Evolutionary conservation across 2,797 vertebrate species (phyloP), one percentile per base, ranked within the genome.

Genomic region (Micropoecilia bifurca): DNA sequence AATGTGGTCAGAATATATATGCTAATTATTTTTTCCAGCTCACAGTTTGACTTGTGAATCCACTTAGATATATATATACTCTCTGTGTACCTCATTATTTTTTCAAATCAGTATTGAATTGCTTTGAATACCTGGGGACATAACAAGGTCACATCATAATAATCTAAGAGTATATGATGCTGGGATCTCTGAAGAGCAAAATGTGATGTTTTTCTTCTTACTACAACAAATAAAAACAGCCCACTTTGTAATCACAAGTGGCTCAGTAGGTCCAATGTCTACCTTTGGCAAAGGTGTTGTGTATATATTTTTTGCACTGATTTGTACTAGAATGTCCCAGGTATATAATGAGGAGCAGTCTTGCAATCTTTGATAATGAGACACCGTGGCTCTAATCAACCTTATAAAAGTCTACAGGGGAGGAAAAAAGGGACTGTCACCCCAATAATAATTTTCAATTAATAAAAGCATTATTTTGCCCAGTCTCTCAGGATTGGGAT

Each of bases 401-500:
- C 95, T 92, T 85, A 82, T 91, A 91, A 92, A 95, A 94, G 94
- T 95, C 93, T 91, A 94, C 94, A 86, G 94, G 96, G 94, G 95
- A 94, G 94, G 93, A 95, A 95, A 96, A 96, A 96, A 95, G 59
- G 82, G 85, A 86, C 72, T 59, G 92, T 94, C 93, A 95, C 95
- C 95, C 95, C 95, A 96, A 95, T 95, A 96, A 97, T 97, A 97
- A 96, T 96, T 97, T 97, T 98, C 87, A 98, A 97, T 97, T 97
- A 97, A 97, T 97, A 96, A 97, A 97, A 96, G 97, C 96, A 96
- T 96, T 92, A 97, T 97, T 97, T 91, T 96, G 94, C 95, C 84
- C 90, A 85, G 86, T 96, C 96, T 96, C 96, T 77, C 90, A 95
- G 96, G 96, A 97, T 91, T 94, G 96, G 95, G 95, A 96, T 95